Percentiles rank a stretch among this genome's conserved stretches.
phyloP scores from a whole-genome alignment of 2,113 vertebrate species.

The Rhinopomastus cyanomelas region DNA sequence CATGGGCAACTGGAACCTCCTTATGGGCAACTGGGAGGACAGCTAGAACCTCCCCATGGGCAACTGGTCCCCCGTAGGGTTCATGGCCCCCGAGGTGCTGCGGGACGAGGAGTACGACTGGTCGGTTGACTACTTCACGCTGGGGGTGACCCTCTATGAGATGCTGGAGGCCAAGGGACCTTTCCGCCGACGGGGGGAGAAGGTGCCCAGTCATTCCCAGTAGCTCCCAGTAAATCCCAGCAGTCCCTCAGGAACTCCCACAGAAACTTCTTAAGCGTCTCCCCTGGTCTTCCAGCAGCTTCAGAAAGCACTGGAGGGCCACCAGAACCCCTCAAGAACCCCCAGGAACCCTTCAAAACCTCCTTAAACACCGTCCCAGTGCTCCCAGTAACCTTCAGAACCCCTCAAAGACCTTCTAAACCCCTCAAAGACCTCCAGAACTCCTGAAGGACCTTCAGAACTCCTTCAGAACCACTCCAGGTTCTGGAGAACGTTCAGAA shows the following conservation, averaged over 20 bases:
- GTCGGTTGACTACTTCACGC: background rate
- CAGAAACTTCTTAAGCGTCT: background rate
- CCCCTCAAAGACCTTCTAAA: too few species aligned
- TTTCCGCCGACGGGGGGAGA: background rate
- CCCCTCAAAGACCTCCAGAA: background rate
- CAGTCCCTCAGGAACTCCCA: too few species aligned
- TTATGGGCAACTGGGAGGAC: too few species aligned
- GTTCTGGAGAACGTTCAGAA: too few species aligned
- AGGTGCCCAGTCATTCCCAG: background rate
- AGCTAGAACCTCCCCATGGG: too few species aligned
- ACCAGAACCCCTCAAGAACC: background rate
- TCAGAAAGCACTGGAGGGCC: background rate
- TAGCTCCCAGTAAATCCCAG: background rate
- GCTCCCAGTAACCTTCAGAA: too few species aligned
- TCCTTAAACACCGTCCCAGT: too few species aligned
- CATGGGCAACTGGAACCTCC: too few species aligned
- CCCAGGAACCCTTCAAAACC: too few species aligned
- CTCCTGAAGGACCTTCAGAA: background rate
- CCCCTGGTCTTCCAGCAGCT: background rate
- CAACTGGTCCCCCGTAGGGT: background rate
- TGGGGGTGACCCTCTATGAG: constrained; percentile 2
- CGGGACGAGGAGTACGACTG: background rate
- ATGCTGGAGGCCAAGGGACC: constrained; percentile 4
- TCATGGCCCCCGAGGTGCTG: constrained; percentile 3
- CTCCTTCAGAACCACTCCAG: too few species aligned